Evolutionary conservation across 2,113 vertebrate species (phyloP).

Genomic region (Forbesichthys agassizii): DNA sequence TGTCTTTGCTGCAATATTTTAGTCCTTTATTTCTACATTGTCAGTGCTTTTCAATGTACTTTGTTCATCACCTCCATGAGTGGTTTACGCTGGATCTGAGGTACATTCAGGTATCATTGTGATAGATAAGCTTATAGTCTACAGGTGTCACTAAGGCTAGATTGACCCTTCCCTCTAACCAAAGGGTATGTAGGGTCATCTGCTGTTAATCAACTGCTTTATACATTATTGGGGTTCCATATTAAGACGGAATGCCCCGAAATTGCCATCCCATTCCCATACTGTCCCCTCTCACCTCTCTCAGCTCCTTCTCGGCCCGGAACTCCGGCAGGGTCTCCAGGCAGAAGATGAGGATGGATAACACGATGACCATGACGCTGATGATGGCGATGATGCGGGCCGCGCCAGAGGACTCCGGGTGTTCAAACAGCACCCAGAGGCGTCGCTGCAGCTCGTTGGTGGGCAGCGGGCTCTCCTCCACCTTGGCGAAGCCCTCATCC

Average conservation of each 20-base stretch:
- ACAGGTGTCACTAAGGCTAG: no score
- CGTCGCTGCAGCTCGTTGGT: conserved; percentile 74
- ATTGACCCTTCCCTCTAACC: no score
- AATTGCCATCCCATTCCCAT: neutral
- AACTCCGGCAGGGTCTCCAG: conserved; percentile 92
- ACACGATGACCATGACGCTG: conserved; percentile 90
- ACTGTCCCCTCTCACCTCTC: conserved; percentile 75
- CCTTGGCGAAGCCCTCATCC: conserved; percentile 87
- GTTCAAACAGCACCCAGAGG: conserved; percentile 92
- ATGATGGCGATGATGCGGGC: conserved; percentile 90
- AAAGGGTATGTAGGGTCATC: no score
- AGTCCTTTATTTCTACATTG: neutral
- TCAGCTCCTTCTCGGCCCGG: conserved; percentile 79
- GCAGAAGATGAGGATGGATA: conserved; percentile 95
- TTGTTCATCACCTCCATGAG: no score
- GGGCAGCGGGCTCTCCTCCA: conserved; percentile 79
- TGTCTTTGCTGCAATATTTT: neutral
- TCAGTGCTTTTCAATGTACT: no score
- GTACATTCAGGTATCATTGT: no score
- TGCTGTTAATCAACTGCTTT: no score
- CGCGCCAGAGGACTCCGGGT: conserved; percentile 86
- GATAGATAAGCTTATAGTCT: no score
- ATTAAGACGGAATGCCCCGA: neutral
- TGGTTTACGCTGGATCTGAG: no score
- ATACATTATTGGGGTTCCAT: neutral